Conservation (phyloP, 2,888 invertebrate genomes). For the Drosophila monieri region DNA sequence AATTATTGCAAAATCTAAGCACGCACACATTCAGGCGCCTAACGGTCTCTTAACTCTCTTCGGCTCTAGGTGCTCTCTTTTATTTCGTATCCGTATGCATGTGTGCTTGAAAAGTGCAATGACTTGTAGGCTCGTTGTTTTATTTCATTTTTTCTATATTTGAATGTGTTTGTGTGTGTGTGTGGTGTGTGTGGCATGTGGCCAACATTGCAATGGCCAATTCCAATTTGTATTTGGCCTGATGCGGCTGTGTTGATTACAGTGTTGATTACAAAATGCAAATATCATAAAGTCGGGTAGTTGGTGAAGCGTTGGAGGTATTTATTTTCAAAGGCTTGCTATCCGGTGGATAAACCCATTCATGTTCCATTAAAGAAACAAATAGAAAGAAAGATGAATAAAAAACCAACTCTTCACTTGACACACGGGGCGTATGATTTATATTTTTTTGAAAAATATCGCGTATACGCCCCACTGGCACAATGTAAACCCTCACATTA, state of each 20-base stretch:
- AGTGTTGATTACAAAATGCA: conserved; percentile 48
- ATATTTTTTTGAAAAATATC: conserved; percentile 5
- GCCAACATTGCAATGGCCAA: conserved; percentile 51
- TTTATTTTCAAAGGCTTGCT: not conserved
- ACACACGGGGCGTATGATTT: conserved; percentile 24
- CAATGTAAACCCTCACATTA: not conserved
- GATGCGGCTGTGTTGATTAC: conserved; percentile 21
- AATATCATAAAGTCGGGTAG: conserved; percentile 27
- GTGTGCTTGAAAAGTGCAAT: conserved; percentile 62
- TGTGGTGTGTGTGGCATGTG: conserved; percentile 40
- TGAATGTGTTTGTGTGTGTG: conserved; percentile 2
- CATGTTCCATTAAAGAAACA: too few species aligned
- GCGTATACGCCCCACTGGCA: conserved; percentile 28
- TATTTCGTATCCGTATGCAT: conserved; percentile 22
- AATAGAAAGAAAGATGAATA: not conserved
- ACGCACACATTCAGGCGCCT: conserved; percentile 45
- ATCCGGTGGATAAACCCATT: too few species aligned
- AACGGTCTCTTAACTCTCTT: conserved; percentile 21
- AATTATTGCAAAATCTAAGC: conserved; percentile 75
- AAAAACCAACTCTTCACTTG: conserved; percentile 7
- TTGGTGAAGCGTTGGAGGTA: conserved; percentile 12
- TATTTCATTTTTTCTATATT: not conserved
- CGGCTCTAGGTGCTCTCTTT: conserved; percentile 10
- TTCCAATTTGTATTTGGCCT: conserved; percentile 50
- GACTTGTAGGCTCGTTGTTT: conserved; percentile 48